These are phyloP conservation scores for Orgyia antiqua DNA, from an alignment of 2,888 invertebrate species.

Conservation along the genomic window DNA sequence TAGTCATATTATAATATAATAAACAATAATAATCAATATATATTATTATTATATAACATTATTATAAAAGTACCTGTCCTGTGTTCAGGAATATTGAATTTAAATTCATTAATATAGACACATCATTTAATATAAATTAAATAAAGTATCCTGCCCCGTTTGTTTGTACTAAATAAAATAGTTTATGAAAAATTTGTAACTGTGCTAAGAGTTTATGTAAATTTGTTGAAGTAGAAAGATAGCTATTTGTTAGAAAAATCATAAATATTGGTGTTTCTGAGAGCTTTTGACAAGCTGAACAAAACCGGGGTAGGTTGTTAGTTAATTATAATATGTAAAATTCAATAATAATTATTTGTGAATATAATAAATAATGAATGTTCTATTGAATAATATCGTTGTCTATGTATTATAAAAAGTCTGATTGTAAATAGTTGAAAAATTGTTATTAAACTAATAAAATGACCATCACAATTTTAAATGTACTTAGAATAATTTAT, in stretches of 20 bases:
- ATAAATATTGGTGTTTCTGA: no score
- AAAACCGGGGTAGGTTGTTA: no score
- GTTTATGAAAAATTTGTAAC: conserved; percentile 1
- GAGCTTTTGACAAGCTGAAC: no score
- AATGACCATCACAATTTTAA: conserved; percentile 51
- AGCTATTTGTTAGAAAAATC: neutral
- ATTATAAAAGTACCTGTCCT: conserved; percentile 72
- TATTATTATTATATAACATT: conserved; percentile 43
- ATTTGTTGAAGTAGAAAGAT: neutral
- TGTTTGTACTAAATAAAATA: no score
- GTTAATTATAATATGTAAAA: no score
- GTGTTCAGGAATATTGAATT: conserved; percentile 68
- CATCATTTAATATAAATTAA: no score
- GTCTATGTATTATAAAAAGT: conserved; percentile 48
- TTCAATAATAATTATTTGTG: no score
- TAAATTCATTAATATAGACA: no score
- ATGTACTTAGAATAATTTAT: conserved; percentile 30
- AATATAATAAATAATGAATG: conserved; percentile 14
- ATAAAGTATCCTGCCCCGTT: no score
- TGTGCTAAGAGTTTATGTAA: no score
- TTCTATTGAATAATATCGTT: conserved; percentile 26
- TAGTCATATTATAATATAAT: conserved; percentile 62
- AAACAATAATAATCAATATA: conserved; percentile 45
- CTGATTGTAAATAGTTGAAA: conserved; percentile 62
- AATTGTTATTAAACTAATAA: conserved; percentile 30